phyloP scores from a whole-genome alignment of 2,888 invertebrate species.

The Ochropleura leucogaster region DNA sequence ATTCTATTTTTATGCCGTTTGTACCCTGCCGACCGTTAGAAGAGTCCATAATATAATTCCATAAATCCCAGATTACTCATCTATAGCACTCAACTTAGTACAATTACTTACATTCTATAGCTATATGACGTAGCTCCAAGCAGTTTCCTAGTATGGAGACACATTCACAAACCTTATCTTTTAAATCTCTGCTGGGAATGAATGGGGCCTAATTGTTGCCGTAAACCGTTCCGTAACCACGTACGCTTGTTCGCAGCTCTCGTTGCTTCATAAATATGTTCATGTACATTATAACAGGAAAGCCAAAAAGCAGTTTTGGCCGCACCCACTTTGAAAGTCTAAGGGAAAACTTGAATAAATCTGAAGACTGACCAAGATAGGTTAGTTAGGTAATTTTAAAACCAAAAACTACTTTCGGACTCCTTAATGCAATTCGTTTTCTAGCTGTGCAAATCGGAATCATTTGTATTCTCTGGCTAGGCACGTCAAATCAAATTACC shows the following conservation, averaged over 20 bases:
- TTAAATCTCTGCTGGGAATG: conserved; percentile 39
- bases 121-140: conserved; percentile 15
- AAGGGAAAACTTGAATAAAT: not conserved
- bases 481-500: not conserved
- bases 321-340: not conserved
- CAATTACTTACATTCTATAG: conserved; percentile 31
- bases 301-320: conserved; percentile 41
- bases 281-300: conserved; percentile 63
- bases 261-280: conserved; percentile 67
- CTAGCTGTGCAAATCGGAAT: not conserved
- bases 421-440: not conserved
- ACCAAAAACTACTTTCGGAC: not conserved
- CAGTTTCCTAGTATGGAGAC: conserved; percentile 38
- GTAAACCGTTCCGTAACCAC: conserved; percentile 33
- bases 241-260: conserved; percentile 45
- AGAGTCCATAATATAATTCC: conserved; percentile 33
- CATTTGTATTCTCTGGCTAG: conserved; percentile 11
- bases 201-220: conserved; percentile 52
- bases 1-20: conserved; percentile 45
- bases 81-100: conserved; percentile 20
- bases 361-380: not conserved
- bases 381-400: not conserved
- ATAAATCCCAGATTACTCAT: conserved; percentile 46
- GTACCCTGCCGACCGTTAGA: conserved; percentile 32
- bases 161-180: conserved; percentile 42